Evolutionary conservation across 2,888 invertebrate genomes (phyloP), one percentile per base, ranked within the genome.

Genomic region (Diadromus collaris): DNA sequence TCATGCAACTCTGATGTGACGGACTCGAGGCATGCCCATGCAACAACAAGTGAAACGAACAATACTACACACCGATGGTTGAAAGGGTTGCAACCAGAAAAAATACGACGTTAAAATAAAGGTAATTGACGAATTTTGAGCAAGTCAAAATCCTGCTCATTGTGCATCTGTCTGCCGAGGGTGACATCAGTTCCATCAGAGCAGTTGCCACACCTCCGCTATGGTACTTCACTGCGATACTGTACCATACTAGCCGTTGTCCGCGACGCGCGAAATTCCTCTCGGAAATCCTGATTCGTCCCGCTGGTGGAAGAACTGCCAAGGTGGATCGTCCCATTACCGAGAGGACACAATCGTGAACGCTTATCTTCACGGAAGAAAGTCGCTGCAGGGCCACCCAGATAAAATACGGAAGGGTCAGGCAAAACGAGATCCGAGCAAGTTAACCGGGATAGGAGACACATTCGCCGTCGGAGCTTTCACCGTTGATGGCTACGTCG

Each of bases 281-380:
- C 29, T 24, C 48, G 29, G 27, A 21, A 71, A 61, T 41, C 24
- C 29, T 10, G 54, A 16, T 68, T 38, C 56, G 34, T 16, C n/a
- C 41, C 58, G 63, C 21, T 38, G 24, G 16, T 32, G 9, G 34
- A 44, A 48, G 67, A 61, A 61, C 65, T 65, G 64, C 68, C n/a
- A 21, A 29, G 27, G 44, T 48, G 51, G 56, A 76, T 68, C 71
- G 58, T 61, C 38, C 44, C 76, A 44, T 68, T 56, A 7, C 46
- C 56, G 10, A 4, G 16, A n/a, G 24, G 24, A 27, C 34, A 21
- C 67, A 65, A 46, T 65, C 76, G 79, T 84, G 82, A 84, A 84
- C 80, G 78, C 82, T 84, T 82, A 79, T 79, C 79, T 68, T n/a
- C 29, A 38, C 2, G 56, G 51, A 44, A 34, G 70, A 72, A 63